Percentiles rank a stretch among this genome's conserved stretches.
Conservation (phyloP, 2,888 invertebrate genomes). For the Lomographa bimaculata region DNA sequence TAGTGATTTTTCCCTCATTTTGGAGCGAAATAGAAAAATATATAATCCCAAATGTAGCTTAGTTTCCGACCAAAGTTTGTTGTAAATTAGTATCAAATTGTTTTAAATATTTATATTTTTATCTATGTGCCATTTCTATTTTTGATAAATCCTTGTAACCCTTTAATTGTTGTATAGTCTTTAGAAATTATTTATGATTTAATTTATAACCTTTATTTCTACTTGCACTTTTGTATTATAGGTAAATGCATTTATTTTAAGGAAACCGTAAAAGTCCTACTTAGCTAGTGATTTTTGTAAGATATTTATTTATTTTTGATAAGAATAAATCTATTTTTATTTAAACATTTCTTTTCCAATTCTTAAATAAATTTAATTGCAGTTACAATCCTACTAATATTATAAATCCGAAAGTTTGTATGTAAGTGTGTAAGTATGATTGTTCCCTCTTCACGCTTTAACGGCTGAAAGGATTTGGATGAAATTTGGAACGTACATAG, state of each 20-base stretch:
- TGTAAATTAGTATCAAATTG: slow-evolving; percentile 53
- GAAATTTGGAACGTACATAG: no score
- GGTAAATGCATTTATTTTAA: slow-evolving; percentile 24
- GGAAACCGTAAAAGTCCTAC: slow-evolving; percentile 49
- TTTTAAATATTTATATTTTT: slow-evolving; percentile 45
- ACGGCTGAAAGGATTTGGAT: no score
- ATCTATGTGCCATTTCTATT: slow-evolving; percentile 54
- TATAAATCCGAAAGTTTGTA: no score
- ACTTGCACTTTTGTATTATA: slow-evolving; percentile 14
- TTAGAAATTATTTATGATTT: slow-evolving; percentile 1
- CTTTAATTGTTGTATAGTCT: slow-evolving; percentile 20
- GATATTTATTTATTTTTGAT: slow-evolving; percentile 29
- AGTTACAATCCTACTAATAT: no score
- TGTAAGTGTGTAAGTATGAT: no score
- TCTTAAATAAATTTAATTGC: no score
- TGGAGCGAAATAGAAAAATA: slow-evolving; percentile 25
- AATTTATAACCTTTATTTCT: slow-evolving; percentile 5
- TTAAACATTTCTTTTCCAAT: no score
- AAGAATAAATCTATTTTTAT: slow-evolving; percentile 23
- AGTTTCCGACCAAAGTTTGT: slow-evolving; percentile 78
- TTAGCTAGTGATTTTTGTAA: slow-evolving; percentile 59
- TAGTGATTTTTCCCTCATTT: slow-evolving; percentile 14
- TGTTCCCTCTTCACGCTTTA: no score
- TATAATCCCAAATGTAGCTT: slow-evolving; percentile 71
- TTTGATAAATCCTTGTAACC: slow-evolving; percentile 21